A percentile compares a stretch with the other conserved stretches of the same genome.
phyloP scores from a whole-genome alignment of 1,140 invertebrate species.

The Andricus grossulariae region DNA sequence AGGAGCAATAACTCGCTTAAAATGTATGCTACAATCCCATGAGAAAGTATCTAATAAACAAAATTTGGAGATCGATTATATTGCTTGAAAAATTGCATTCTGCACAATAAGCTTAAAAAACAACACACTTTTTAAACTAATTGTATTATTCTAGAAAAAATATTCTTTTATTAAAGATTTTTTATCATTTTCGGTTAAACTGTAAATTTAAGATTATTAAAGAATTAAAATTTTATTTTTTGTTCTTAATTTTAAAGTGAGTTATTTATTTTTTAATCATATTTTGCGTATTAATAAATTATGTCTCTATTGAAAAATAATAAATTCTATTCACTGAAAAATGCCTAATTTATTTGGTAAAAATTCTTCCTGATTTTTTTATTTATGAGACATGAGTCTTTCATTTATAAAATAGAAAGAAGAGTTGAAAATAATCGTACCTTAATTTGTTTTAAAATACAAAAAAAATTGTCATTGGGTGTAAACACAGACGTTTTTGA shows the following conservation, averaged over 20 bases:
- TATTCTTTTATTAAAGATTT: not conserved
- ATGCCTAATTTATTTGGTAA: not conserved
- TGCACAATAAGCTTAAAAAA: not conserved
- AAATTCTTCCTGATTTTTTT: too few relatives aligned
- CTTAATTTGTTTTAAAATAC: not conserved
- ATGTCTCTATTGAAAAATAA: not conserved
- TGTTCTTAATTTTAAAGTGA: too few relatives aligned
- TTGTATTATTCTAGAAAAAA: not conserved
- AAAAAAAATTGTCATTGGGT: not conserved
- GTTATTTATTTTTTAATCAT: not conserved
- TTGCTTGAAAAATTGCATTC: constrained; percentile 6
- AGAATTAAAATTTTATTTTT: too few relatives aligned
- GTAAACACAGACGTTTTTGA: not conserved
- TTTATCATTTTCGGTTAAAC: not conserved
- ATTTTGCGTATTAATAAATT: not conserved
- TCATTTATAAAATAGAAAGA: not conserved
- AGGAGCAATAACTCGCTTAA: not conserved
- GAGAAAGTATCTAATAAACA: not conserved
- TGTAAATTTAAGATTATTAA: too few relatives aligned
- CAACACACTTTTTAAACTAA: not conserved
- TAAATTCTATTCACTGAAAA: not conserved
- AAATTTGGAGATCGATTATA: constrained; percentile 21
- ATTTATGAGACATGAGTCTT: too few relatives aligned
- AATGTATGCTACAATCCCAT: not conserved
- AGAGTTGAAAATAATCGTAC: not conserved